Conservation (phyloP, 2,888 invertebrate genomes). For the Drosophila atripex region DNA sequence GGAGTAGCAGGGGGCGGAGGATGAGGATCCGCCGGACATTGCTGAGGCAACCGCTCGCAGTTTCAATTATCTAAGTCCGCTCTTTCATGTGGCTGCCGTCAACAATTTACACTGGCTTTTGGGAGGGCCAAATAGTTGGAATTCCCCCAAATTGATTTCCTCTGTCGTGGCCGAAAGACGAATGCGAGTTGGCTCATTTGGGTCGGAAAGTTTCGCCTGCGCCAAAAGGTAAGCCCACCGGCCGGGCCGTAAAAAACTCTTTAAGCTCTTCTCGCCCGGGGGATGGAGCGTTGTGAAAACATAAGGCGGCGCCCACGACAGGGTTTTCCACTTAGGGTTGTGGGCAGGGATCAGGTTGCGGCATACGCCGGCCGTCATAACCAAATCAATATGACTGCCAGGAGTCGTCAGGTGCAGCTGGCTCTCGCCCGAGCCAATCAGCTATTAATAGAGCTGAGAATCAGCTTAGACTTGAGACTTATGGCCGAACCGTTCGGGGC, state of each 20-base stretch:
- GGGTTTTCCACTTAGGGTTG: conserved; percentile 59
- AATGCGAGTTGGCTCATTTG: conserved; percentile 68
- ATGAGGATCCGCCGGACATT: conserved; percentile 20
- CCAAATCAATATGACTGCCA: conserved; percentile 43
- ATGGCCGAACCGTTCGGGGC: conserved; percentile 29
- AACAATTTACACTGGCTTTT: conserved; percentile 49
- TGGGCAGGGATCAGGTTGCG: conserved; percentile 26
- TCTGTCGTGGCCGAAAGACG: conserved; percentile 41
- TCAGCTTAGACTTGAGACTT: conserved; percentile 44
- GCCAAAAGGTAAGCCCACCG: conserved; percentile 37
- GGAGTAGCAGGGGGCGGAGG: not conserved
- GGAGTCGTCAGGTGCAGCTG: conserved; percentile 24
- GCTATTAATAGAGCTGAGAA: conserved; percentile 54
- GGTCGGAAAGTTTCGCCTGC: conserved; percentile 14
- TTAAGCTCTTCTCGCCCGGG: conserved; percentile 18
- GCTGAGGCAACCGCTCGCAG: conserved; percentile 41
- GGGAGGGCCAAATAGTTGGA: conserved; percentile 46
- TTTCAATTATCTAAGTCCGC: conserved; percentile 68
- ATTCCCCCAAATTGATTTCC: conserved; percentile 64
- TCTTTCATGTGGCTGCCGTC: conserved; percentile 64
- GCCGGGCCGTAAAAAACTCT: conserved; percentile 32
- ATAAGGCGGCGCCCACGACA: conserved; percentile 49
- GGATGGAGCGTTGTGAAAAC: not conserved
- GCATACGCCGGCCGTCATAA: conserved; percentile 50
- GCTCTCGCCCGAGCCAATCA: conserved; percentile 44